Evolutionary conservation across 1,140 invertebrate species (phyloP), one percentile per base, ranked within the genome.

Genomic region (Sipha flava): DNA sequence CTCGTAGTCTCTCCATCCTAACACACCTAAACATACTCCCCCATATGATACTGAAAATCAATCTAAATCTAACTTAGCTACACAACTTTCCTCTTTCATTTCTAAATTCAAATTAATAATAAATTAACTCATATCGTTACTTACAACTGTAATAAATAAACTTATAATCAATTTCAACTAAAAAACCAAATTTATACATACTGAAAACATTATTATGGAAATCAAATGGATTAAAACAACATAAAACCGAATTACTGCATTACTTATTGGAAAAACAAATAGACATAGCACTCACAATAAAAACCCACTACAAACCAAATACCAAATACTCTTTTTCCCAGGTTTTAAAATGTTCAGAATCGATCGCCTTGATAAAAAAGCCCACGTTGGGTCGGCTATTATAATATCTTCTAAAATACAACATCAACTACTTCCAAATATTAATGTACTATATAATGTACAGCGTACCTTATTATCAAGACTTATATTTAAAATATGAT

Each of bases 171-270:
- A 54, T 52, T 14, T 52, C 26, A 54, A 54, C 26, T 77, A 52
- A 59, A 1, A 45, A 40, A 23, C 45, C 43, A 52, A 52, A 52
- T 29, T 52, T 26, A 40, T 23, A 47, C 1, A 52, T 34, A 0
- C 73, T 77, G 16, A 72, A 49, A 49, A 23, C 34, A 72, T 0
- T 49, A 0, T 21, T 72, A 43, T 72, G 68, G 68, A 52, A 77
- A 18, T 47, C 73, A 31, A 77, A 77, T 37, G 73, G 73, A 2
- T 34, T 77, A 47, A 43, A 47, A 52, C 47, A 77, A 52, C 73
- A 77, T 47, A 18, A 77, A 54, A 14, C 26, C 1, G 73, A 77
- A 62, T 37, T 37, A 34, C 59, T 34, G 7, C 26, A 31, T 37
- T 31, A 18, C 34, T 1, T 62, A 34, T n/a, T 34, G 3, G 59